A percentile compares a stretch with the other conserved stretches of the same genome.
These are phyloP conservation scores for Halocynthia roretzi DNA, from an alignment of 23 tunicate species.

Conservation along the genomic window DNA sequence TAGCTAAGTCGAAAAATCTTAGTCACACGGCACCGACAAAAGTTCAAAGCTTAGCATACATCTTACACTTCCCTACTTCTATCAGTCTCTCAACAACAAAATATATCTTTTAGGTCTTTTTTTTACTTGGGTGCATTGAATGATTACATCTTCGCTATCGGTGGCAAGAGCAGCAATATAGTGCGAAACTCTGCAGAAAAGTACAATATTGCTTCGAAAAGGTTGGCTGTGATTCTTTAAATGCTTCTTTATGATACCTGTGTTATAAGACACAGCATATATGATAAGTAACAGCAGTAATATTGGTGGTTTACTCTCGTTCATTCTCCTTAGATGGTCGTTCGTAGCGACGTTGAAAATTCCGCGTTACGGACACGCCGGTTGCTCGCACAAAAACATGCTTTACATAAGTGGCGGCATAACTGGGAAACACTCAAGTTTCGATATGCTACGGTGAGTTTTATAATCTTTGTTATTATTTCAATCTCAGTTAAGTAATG, in stretches of 20 bases:
- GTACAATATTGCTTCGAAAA: slow-evolving; percentile 26
- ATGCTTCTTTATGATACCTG: no score
- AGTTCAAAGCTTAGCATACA: background rate
- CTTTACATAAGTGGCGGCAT: slow-evolving; percentile 50
- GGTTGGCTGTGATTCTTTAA: slow-evolving; percentile 6
- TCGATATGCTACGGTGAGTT: slow-evolving; percentile 41
- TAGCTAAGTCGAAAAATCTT: no score
- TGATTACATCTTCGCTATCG: slow-evolving; percentile 32
- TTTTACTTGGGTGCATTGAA: slow-evolving; percentile 22
- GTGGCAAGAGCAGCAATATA: slow-evolving; percentile 42
- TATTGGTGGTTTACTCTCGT: no score
- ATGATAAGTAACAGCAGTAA: no score
- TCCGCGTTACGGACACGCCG: slow-evolving; percentile 53
- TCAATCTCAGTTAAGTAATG: no score
- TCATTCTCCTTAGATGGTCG: slow-evolving; percentile 31
- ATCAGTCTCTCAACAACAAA: background rate
- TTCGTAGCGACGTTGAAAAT: slow-evolving; percentile 28
- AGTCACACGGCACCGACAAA: background rate
- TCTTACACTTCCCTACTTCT: background rate
- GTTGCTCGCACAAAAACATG: slow-evolving; percentile 32
- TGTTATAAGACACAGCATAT: no score
- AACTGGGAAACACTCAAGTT: slow-evolving; percentile 32
- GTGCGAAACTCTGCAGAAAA: slow-evolving; percentile 45
- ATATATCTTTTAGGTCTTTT: background rate
- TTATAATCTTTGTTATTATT: no score